phyloP scores from a whole-genome alignment of 2,888 invertebrate genomes.

The Agrochola litura region DNA sequence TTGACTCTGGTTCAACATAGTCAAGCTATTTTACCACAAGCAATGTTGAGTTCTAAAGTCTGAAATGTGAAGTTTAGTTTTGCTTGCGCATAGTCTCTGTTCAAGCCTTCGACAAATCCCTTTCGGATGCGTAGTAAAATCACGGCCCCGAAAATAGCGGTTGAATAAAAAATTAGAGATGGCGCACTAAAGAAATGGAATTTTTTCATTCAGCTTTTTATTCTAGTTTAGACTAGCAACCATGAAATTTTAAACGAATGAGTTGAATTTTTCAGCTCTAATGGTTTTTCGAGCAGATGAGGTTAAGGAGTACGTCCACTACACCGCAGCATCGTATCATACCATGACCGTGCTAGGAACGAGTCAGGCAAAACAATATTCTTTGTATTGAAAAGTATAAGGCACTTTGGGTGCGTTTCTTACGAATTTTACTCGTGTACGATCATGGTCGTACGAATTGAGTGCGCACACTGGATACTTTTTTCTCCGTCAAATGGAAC shows the following conservation, averaged over 20 bases:
- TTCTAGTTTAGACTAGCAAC: conserved; percentile 10
- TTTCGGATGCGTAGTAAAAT: conserved; percentile 69
- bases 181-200: conserved; percentile 22
- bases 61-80: conserved; percentile 57
- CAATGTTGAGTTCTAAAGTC: conserved; percentile 48
- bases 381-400: too few relatives aligned
- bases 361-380: too few relatives aligned
- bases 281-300: neutral
- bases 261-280: neutral
- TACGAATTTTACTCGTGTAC: too few relatives aligned
- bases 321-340: too few relatives aligned
- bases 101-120: conserved; percentile 71
- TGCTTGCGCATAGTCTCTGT: conserved; percentile 51
- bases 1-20: conserved; percentile 67
- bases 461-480: too few relatives aligned
- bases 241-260: neutral
- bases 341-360: too few relatives aligned
- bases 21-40: conserved; percentile 28
- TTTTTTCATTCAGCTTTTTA: conserved; percentile 14
- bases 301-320: too few relatives aligned
- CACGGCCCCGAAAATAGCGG: conserved; percentile 58
- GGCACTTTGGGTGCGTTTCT: too few relatives aligned
- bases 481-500: too few relatives aligned
- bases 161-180: conserved; percentile 14
- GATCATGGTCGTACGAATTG: too few relatives aligned